Conservation (phyloP, 2,113 vertebrate species). For the Gobio gobio region DNA sequence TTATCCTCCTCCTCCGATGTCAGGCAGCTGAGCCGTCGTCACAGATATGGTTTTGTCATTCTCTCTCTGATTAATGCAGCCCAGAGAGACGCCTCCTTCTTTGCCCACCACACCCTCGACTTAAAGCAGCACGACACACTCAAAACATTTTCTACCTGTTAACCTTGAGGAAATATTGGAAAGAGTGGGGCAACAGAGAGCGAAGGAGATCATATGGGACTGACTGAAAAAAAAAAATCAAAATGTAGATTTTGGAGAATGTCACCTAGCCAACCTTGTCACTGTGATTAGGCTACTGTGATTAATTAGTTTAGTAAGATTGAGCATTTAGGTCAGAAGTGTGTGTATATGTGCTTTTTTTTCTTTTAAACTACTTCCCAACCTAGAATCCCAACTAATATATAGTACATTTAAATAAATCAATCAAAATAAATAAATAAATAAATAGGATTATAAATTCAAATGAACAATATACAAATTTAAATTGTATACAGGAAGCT, state of each 20-base stretch:
- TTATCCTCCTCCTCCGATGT: constrained; percentile 62
- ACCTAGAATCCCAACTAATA: too few species aligned
- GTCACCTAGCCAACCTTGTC: constrained; percentile 89
- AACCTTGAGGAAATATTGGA: constrained; percentile 55
- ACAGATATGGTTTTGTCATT: constrained; percentile 85
- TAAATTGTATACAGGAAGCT: too few species aligned
- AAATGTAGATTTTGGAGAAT: constrained; percentile 80
- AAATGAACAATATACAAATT: not conserved
- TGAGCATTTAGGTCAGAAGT: constrained; percentile 82
- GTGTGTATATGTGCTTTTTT: constrained; percentile 35
- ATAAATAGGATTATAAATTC: not conserved
- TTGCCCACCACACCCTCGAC: constrained; percentile 11
- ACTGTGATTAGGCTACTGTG: constrained; percentile 86
- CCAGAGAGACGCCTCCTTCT: constrained; percentile 26
- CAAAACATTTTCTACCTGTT: constrained; percentile 31
- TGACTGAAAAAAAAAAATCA: constrained; percentile 56
- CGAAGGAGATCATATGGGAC: constrained; percentile 36
- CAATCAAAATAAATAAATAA: not conserved
- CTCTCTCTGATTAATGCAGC: constrained; percentile 89
- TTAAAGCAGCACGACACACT: not conserved
- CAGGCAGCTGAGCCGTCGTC: constrained; percentile 73
- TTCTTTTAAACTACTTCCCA: not conserved
- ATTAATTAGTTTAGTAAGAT: constrained; percentile 90
- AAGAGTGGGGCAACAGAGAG: constrained; percentile 57
- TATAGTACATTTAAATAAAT: too few species aligned